Evolutionary conservation across 2,888 invertebrate species (phyloP).

Genomic region (Drosophila mercatorum): DNA sequence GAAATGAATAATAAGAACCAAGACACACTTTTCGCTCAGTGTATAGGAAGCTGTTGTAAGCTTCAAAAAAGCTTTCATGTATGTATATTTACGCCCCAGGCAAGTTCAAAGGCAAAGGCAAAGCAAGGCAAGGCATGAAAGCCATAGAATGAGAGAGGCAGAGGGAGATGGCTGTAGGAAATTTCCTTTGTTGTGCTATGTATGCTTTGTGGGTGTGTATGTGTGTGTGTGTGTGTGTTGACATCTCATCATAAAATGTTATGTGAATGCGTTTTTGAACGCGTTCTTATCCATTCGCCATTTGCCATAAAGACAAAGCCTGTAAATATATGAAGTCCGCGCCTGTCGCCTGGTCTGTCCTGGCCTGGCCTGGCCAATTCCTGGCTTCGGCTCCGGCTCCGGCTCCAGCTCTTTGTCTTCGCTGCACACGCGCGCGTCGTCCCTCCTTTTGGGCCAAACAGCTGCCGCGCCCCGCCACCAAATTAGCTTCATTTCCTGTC

Average conservation of each 20-base stretch:
- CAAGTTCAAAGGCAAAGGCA: slow-evolving; percentile 65
- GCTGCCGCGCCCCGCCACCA: slow-evolving; percentile 70
- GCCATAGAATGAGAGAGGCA: slow-evolving; percentile 4
- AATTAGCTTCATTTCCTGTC: slow-evolving; percentile 80
- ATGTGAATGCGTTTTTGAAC: slow-evolving; percentile 51
- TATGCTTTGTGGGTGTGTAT: slow-evolving; percentile 18
- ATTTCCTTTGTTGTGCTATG: slow-evolving; percentile 55
- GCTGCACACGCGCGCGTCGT: background rate
- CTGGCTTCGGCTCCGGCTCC: slow-evolving; percentile 23
- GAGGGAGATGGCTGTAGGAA: slow-evolving; percentile 19
- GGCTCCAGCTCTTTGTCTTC: slow-evolving; percentile 22
- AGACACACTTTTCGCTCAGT: slow-evolving; percentile 22
- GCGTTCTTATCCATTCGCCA: slow-evolving; percentile 39
- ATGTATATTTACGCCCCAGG: slow-evolving; percentile 18
- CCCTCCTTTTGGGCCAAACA: slow-evolving; percentile 37
- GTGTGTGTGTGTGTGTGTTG: slow-evolving; percentile 30
- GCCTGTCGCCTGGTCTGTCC: slow-evolving; percentile 8
- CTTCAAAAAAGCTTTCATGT: slow-evolving; percentile 42
- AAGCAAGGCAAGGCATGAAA: background rate
- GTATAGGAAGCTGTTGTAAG: slow-evolving; percentile 42
- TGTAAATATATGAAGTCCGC: slow-evolving; percentile 27
- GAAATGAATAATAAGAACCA: background rate
- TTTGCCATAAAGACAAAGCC: slow-evolving; percentile 25
- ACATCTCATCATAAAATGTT: slow-evolving; percentile 62
- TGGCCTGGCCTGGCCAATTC: slow-evolving; percentile 28